A percentile compares a stretch with the other conserved stretches of the same genome.
phyloP scores from a whole-genome alignment of 2,797 vertebrate genomes.

The Melanotaenia parkinsoni region DNA sequence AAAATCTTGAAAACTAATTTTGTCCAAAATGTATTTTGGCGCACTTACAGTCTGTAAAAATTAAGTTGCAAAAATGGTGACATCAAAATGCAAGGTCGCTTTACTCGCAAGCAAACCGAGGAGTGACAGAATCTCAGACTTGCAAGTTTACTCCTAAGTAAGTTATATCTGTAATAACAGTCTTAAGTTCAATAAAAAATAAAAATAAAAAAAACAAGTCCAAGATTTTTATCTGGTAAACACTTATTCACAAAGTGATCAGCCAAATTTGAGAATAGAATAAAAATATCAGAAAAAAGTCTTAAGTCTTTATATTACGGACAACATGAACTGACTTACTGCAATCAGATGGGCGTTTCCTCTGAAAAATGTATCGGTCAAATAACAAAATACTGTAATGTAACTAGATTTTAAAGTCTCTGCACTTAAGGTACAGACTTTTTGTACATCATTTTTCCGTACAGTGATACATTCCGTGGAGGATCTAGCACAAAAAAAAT shows the following conservation, averaged over 20 bases:
- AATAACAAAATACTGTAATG: not conserved
- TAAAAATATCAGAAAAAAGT: no score
- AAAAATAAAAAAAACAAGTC: not conserved
- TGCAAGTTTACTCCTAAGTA: not conserved
- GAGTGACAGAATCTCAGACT: no score
- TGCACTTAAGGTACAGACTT: no score
- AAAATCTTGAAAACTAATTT: slow-evolving; percentile 93
- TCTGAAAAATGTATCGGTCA: not conserved
- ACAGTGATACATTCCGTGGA: no score
- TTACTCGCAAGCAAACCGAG: not conserved
- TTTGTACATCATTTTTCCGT: no score
- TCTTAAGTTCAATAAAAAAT: no score
- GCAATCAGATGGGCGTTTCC: not conserved
- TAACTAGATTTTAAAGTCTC: not conserved
- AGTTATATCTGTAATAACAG: not conserved
- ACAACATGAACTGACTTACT: not conserved
- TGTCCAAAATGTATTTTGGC: not conserved
- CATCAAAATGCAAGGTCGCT: no score
- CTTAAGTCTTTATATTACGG: not conserved
- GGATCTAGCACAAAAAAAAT: no score
- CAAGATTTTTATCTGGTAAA: not conserved
- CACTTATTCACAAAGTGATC: not conserved
- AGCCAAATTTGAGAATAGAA: not conserved
- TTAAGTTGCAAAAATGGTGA: not conserved
- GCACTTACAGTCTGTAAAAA: not conserved